Conservation (phyloP, 2,797 vertebrate genomes). For the Macropus fuliginosus region DNA sequence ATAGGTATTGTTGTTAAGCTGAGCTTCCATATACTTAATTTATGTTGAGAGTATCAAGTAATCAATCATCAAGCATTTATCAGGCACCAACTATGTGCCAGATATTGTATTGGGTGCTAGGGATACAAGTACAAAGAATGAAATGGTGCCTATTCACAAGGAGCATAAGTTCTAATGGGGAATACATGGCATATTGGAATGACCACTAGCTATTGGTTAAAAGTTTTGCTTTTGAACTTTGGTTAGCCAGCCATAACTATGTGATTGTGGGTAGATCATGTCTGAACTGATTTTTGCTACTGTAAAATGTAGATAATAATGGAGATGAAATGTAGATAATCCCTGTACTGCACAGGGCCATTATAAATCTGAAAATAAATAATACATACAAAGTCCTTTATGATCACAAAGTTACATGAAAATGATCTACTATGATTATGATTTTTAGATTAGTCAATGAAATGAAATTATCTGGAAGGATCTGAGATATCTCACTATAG, state of each 20-base stretch:
- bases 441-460: neutral
- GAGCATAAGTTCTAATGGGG: neutral
- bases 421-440: neutral
- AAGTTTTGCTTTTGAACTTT: neutral
- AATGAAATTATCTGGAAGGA: neutral
- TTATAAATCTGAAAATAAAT: neutral
- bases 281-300: neutral
- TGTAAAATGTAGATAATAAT: neutral
- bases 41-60: neutral
- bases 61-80: neutral
- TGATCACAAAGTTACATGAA: neutral
- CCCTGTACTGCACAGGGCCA: neutral
- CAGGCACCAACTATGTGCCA: neutral
- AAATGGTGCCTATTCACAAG: neutral
- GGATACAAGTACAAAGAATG: neutral
- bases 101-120: neutral
- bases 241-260: neutral
- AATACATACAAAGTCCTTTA: neutral
- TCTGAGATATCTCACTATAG: neutral
- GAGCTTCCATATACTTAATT: neutral
- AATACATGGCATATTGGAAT: neutral
- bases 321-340: neutral
- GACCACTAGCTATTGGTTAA: neutral
- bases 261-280: neutral
- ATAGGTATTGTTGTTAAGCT: neutral